Percentiles rank a stretch among this genome's conserved stretches.
These are phyloP conservation scores for Eutolmus rufibarbis DNA, from an alignment of 2,888 invertebrate genomes.

Conservation along the genomic window DNA sequence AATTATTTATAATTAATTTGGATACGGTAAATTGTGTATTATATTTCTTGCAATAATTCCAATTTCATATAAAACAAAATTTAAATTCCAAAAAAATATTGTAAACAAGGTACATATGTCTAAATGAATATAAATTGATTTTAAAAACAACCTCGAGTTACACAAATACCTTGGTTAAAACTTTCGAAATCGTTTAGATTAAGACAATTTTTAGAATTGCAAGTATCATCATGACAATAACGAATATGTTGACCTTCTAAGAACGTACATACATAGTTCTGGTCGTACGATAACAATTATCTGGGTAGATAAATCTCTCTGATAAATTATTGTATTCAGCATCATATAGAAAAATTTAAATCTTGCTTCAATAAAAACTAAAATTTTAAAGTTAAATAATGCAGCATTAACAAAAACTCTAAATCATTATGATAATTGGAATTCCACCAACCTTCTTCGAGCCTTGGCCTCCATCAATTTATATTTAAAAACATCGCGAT, in stretches of 20 bases:
- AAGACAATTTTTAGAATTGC: no score
- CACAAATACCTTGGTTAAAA: not conserved
- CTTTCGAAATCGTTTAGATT: not conserved
- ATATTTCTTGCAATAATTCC: not conserved
- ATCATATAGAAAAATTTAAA: not conserved
- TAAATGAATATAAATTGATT: not conserved
- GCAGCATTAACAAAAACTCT: not conserved
- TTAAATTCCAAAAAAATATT: not conserved
- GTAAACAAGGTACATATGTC: not conserved
- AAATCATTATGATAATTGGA: not conserved
- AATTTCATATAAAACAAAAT: not conserved
- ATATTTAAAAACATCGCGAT: not conserved
- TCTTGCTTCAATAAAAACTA: not conserved
- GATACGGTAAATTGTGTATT: not conserved
- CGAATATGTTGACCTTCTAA: no score
- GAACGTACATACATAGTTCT: no score
- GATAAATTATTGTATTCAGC: no score
- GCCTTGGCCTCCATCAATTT: not conserved
- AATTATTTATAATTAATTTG: not conserved
- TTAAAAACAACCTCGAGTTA: not conserved
- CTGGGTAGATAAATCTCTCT: no score
- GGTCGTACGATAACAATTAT: not conserved
- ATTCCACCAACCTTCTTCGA: not conserved
- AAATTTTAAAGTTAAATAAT: not conserved
- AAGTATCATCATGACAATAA: no score